Evolutionary conservation across 2,888 invertebrate species (phyloP), one percentile per base, ranked within the genome.

Genomic region (Scaptodrosophila latifasciaeformis): DNA sequence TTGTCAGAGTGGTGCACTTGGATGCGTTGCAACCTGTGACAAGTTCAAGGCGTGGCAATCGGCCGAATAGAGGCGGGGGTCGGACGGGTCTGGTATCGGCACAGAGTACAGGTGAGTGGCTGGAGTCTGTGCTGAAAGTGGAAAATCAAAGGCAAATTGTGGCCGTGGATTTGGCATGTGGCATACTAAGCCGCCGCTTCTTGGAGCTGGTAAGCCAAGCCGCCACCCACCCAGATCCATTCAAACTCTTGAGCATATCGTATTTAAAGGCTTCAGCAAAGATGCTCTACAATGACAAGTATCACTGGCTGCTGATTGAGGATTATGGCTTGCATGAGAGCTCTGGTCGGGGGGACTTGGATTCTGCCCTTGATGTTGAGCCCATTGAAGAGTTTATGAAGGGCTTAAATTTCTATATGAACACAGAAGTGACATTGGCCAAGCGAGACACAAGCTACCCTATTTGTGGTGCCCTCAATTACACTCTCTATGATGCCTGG

Each of bases 281-380:
- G 80, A 82, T 81, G 75, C 78, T 86, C 66, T 85, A 86, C 74
- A 86, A 83, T 77, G 80, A 82, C 68, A 82, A 85, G 74, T 85
- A 85, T 84, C 86, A 86, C 75, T 86, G 86, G 86, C 78, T 86
- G 75, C 72, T 86, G 83, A 83, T 86, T 75, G 85, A 85, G 80
- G 85, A 86, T 84, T 85, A 84, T 72, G 68, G 70, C 49, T 59
- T 67, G 72, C 65, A 77, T 49, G 55, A 61, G 48, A 58, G 49
- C 24, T n/a, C n/a, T n/a, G n/a, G 34, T 30, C 50, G 30, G 39
- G 6, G 13, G 24, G 9, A 30, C 10, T 13, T 0, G 4, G 17
- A 12, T 27, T n/a, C 12, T 17, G 24, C 4, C 40, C 12, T 77
- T 59, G 74, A 66, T 54, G 67, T 70, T 34, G 59, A 70, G 68